phyloP scores from a whole-genome alignment of 2,797 vertebrate genomes.

The Smutsia gigantea region DNA sequence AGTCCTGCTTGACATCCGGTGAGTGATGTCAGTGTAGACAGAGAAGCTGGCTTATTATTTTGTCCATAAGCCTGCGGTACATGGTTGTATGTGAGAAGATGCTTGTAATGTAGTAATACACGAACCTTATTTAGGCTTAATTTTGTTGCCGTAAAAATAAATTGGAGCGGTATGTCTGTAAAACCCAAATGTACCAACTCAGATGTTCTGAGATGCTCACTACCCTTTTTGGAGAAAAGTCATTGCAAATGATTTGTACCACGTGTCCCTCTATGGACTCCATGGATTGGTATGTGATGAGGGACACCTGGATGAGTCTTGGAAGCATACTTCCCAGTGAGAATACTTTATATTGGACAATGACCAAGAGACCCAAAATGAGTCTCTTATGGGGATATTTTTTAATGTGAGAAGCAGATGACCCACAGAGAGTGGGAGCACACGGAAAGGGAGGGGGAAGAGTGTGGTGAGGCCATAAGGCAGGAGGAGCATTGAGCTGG shows the following conservation, averaged over 20 bases:
- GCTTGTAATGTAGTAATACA: background rate
- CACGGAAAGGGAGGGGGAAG: background rate
- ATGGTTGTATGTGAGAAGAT: background rate
- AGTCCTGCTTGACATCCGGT: background rate
- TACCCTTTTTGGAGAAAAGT: background rate
- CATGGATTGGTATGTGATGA: background rate
- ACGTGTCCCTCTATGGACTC: background rate
- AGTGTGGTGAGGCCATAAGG: fast-evolving
- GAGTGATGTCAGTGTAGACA: background rate
- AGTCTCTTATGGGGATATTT: background rate
- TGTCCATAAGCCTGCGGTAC: background rate
- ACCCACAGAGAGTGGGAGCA: no score
- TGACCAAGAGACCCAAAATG: background rate
- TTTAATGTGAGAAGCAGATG: background rate
- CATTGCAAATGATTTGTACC: background rate
- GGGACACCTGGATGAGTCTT: background rate
- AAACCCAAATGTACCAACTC: background rate
- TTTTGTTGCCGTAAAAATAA: constrained; percentile 7
- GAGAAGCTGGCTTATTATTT: background rate
- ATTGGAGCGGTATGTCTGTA: background rate
- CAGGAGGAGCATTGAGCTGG: background rate
- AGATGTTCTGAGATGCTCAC: background rate
- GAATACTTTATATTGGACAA: background rate
- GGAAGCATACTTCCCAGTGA: background rate
- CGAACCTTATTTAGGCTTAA: background rate